These are phyloP conservation scores for Myodes glareolus DNA, from an alignment of 2,113 vertebrate genomes.

Conservation along the genomic window DNA sequence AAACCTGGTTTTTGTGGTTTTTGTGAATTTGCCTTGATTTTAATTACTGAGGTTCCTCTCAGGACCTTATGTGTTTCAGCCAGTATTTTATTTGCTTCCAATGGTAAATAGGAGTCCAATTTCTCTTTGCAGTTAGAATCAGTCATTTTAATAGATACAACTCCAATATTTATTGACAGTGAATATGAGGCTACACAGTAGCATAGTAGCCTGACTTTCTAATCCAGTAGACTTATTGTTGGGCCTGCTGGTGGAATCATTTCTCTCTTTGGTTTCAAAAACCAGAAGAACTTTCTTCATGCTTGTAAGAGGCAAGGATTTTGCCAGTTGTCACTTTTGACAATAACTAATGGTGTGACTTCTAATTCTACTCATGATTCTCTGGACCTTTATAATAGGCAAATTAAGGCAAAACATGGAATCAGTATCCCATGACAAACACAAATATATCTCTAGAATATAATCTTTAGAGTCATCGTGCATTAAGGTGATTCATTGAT, in stretches of 20 bases:
- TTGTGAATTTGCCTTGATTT: not conserved
- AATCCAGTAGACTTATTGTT: too few relatives aligned
- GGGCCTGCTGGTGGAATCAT: not conserved
- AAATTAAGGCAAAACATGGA: not conserved
- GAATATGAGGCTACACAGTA: not conserved
- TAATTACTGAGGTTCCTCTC: not conserved
- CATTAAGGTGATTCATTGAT: not conserved
- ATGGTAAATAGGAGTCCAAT: not conserved
- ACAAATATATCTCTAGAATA: not conserved
- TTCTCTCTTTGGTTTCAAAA: not conserved
- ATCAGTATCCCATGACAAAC: not conserved
- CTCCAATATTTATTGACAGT: not conserved
- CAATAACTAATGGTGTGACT: not conserved
- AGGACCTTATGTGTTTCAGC: not conserved
- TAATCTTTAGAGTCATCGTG: not conserved
- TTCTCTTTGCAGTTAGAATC: not conserved
- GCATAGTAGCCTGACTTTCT: accelerated
- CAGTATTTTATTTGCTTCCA: not conserved
- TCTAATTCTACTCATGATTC: not conserved
- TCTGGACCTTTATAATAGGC: not conserved
- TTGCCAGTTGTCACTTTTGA: not conserved
- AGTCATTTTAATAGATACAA: not conserved
- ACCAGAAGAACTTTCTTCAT: not conserved
- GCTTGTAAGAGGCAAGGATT: not conserved
- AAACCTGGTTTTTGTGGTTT: not conserved